These are phyloP conservation scores for Drosophila anomalata DNA, from an alignment of 2,888 invertebrate genomes.

Conservation along the genomic window DNA sequence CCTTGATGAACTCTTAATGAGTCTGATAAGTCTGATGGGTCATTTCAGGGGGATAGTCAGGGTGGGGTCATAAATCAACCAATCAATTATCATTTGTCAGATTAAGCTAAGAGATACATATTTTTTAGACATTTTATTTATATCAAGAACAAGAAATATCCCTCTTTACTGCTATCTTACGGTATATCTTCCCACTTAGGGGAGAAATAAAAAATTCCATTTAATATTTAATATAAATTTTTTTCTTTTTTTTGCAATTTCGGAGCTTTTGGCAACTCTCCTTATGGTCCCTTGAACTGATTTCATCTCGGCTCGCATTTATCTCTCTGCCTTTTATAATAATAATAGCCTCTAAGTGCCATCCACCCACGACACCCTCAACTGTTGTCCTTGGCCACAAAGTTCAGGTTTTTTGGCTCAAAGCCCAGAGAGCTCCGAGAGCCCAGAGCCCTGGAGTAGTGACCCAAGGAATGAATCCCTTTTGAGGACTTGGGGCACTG, in stretches of 20 bases:
- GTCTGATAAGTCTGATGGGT: conserved; percentile 1
- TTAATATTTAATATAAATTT: not conserved
- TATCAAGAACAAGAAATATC: not conserved
- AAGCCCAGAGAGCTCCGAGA: not conserved
- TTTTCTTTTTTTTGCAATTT: not conserved
- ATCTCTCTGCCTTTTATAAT: conserved; percentile 24
- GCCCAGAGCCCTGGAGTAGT: conserved; percentile 8
- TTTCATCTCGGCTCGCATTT: conserved; percentile 21
- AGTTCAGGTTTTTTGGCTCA: conserved; percentile 32
- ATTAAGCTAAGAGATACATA: not conserved
- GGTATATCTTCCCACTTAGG: not conserved
- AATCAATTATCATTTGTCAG: conserved; percentile 28
- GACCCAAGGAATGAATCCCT: conserved; percentile 27
- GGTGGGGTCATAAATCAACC: conserved; percentile 14
- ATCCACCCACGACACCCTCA: conserved; percentile 22
- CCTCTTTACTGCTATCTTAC: not conserved
- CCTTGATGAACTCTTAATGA: conserved; percentile 32
- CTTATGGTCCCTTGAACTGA: not conserved
- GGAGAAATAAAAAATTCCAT: not conserved
- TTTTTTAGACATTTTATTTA: not conserved
- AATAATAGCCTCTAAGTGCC: conserved; percentile 28
- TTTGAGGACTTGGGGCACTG: conserved; percentile 15
- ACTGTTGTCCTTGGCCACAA: conserved; percentile 29
- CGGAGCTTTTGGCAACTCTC: not conserved
- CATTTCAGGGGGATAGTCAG: not conserved